Percentiles rank a stretch among this genome's conserved stretches.
These are phyloP conservation scores for Echinometra lucunter DNA, from an alignment of 53 echinoderm and acorn worm species.

Conservation along the genomic window DNA sequence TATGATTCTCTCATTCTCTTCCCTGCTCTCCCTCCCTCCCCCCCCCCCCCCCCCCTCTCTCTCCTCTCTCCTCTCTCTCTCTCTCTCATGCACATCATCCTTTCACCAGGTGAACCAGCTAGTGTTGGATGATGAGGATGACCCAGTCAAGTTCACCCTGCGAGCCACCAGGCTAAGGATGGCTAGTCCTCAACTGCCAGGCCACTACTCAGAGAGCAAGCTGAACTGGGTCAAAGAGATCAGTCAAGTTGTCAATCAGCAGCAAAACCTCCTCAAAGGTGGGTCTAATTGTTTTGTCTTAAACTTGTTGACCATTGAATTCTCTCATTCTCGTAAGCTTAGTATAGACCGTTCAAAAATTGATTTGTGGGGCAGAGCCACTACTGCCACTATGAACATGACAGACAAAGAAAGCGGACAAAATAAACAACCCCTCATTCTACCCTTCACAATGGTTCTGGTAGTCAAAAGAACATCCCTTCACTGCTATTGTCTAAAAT, in stretches of 20 bases:
- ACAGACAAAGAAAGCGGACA: too few relatives aligned
- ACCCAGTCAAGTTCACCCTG: constrained; percentile 90
- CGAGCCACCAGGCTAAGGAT: constrained; percentile 78
- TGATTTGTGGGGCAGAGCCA: too few relatives aligned
- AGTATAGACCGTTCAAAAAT: too few relatives aligned
- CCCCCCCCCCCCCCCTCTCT: neutral
- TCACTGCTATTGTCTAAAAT: too few relatives aligned
- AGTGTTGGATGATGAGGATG: constrained; percentile 90
- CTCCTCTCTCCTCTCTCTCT: neutral
- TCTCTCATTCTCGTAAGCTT: too few relatives aligned
- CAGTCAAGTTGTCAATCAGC: constrained; percentile 82
- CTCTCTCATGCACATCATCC: neutral
- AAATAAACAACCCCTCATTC: too few relatives aligned
- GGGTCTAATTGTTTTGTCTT: neutral
- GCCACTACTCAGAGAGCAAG: constrained; percentile 84
- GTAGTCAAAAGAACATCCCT: too few relatives aligned
- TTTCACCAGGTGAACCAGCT: constrained; percentile 89
- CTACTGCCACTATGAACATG: too few relatives aligned
- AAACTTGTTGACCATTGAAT: too few relatives aligned
- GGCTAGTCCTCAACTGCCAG: constrained; percentile 87
- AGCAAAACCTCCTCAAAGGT: constrained; percentile 97
- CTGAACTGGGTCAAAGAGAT: constrained; percentile 87
- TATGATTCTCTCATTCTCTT: neutral
- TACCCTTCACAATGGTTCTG: too few relatives aligned
- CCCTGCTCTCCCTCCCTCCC: neutral